phyloP scores from a whole-genome alignment of 2,797 vertebrate genomes.

The Myioborus melanocephalus region DNA sequence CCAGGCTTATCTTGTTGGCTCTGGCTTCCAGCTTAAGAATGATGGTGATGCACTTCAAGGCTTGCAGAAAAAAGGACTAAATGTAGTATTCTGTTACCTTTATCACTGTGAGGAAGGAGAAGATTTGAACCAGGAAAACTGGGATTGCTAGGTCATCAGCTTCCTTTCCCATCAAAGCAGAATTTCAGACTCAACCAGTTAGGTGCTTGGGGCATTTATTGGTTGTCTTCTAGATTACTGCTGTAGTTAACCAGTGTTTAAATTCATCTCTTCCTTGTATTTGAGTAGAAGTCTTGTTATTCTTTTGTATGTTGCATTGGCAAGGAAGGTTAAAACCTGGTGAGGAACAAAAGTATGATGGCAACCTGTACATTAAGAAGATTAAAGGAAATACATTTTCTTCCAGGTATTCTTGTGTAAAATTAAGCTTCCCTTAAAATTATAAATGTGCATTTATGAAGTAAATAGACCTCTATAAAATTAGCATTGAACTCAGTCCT shows the following conservation, averaged over 20 bases:
- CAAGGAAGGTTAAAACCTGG: neutral
- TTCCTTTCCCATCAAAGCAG: neutral
- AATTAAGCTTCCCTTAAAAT: neutral
- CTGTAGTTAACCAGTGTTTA: neutral
- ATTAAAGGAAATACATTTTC: neutral
- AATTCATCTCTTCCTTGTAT: neutral
- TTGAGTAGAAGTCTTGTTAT: neutral
- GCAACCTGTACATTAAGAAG: neutral
- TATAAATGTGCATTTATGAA: neutral
- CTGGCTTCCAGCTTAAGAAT: neutral
- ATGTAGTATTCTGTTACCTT: neutral
- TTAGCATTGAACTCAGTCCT: neutral
- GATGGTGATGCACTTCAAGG: neutral
- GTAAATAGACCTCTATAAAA: neutral
- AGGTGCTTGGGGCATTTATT: neutral
- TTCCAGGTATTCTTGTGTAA: neutral
- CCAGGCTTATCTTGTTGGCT: neutral
- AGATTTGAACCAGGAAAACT: neutral
- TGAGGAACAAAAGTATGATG: neutral
- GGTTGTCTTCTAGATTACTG: neutral
- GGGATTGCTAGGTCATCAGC: neutral
- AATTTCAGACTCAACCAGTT: neutral
- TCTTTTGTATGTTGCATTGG: neutral
- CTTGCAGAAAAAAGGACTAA: neutral
- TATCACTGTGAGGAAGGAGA: neutral